Evolutionary conservation across 1,140 invertebrate species (phyloP).

Genomic region (Telenomus remus): DNA sequence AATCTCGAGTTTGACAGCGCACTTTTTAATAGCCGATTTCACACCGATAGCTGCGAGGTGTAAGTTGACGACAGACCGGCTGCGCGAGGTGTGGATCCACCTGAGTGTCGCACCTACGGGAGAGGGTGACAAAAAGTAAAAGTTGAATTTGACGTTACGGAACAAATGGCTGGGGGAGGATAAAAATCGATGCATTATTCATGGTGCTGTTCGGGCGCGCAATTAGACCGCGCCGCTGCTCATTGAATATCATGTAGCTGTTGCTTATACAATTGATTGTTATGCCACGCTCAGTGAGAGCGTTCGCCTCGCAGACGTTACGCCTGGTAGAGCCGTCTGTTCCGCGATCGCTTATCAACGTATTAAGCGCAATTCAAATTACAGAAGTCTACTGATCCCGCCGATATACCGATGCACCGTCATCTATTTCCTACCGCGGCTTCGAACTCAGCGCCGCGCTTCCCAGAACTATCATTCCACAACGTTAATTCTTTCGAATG

Average conservation of each 20-base stretch:
- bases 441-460: conserved; percentile 38
- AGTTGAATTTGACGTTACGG: not conserved
- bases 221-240: conserved; percentile 57
- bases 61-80: too few species aligned
- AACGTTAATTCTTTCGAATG: too few species aligned
- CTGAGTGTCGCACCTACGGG: too few species aligned
- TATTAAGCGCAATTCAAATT: conserved; percentile 58
- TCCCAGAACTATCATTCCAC: conserved; percentile 26
- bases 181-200: conserved; percentile 57
- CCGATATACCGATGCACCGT: conserved; percentile 49
- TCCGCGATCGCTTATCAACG: conserved; percentile 59
- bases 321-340: conserved; percentile 56
- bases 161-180: conserved; percentile 8
- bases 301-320: conserved; percentile 62
- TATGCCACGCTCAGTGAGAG: conserved; percentile 67
- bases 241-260: conserved; percentile 62
- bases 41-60: conserved; percentile 13
- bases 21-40: conserved; percentile 22
- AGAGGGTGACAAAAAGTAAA: too few species aligned
- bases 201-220: conserved; percentile 49
- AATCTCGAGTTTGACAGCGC: conserved; percentile 1
- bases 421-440: conserved; percentile 50
- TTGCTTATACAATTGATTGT: conserved; percentile 72
- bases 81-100: not conserved
- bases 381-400: conserved; percentile 45